Percentiles rank a stretch among this genome's conserved stretches.
Evolutionary conservation across 2,797 vertebrate species (phyloP).

Genomic region (Glyptemys insculpta): DNA sequence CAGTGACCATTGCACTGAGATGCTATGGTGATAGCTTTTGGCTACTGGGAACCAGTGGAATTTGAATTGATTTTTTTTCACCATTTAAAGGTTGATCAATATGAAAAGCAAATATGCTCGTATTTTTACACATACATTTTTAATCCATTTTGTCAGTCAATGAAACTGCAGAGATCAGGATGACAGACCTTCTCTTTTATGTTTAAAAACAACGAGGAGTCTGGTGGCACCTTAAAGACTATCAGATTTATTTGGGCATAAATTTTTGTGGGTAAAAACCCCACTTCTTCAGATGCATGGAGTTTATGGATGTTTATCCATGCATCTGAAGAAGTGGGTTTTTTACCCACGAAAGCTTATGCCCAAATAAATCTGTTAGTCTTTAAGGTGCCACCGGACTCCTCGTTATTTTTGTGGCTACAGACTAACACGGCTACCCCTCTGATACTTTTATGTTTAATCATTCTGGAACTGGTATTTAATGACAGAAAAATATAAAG

Average conservation of each 20-base stretch:
- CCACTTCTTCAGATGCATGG: too few species aligned
- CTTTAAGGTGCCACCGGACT: too few species aligned
- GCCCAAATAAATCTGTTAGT: too few species aligned
- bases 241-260: too few species aligned
- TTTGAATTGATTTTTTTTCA: neutral
- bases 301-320: too few species aligned
- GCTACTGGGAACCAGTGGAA: neutral
- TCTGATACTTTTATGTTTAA: neutral
- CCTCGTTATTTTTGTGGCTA: too few species aligned
- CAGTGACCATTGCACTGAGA: neutral
- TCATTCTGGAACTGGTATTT: neutral
- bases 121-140: neutral
- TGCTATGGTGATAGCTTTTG: rapidly evolving
- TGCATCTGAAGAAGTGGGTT: too few species aligned
- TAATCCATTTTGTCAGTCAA: rapidly evolving
- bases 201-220: too few species aligned
- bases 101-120: neutral
- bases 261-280: too few species aligned
- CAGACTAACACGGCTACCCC: too few species aligned
- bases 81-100: neutral
- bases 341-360: too few species aligned
- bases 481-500: neutral
- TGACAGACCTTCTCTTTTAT: neutral
- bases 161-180: rapidly evolving
- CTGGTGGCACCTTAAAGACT: too few species aligned